phyloP scores from a whole-genome alignment of 2,797 vertebrate genomes.

The Thalassophryne amazonica region DNA sequence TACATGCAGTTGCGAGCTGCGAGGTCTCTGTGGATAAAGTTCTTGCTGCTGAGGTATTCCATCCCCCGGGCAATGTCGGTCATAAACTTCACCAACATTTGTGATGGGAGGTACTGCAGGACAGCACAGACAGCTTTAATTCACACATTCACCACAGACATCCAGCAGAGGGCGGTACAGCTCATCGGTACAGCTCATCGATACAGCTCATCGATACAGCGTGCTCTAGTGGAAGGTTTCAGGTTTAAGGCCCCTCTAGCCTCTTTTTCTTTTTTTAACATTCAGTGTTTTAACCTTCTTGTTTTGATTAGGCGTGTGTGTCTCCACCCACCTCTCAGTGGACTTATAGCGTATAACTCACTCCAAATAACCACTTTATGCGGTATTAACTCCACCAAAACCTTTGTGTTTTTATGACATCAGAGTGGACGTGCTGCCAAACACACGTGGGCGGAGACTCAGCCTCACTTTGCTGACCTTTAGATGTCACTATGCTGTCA shows the following conservation, averaged over 20 bases:
- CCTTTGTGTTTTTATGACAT: constrained; percentile 26
- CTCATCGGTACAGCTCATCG: background rate
- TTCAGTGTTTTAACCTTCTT: constrained; percentile 42
- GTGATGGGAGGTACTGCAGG: constrained; percentile 85
- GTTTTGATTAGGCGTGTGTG: constrained; percentile 54
- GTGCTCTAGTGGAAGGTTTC: constrained; percentile 28
- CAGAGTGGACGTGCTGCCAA: background rate
- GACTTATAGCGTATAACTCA: constrained; percentile 20
- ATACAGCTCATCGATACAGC: background rate
- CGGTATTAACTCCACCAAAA: constrained; percentile 11
- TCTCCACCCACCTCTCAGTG: constrained; percentile 23
- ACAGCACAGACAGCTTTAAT: background rate
- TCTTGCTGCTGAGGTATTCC: constrained; percentile 89
- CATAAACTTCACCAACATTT: constrained; percentile 93
- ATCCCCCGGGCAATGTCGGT: constrained; percentile 89
- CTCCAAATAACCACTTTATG: constrained; percentile 34
- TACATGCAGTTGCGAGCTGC: constrained; percentile 94
- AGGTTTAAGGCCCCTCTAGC: background rate
- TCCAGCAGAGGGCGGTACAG: constrained; percentile 57
- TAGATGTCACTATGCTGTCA: constrained; percentile 42
- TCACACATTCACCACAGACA: background rate
- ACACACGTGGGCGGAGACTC: background rate
- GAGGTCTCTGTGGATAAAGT: constrained; percentile 91
- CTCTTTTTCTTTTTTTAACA: constrained; percentile 20
- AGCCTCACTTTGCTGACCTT: constrained; percentile 24